Evolutionary conservation across 2,113 vertebrate genomes (phyloP), one percentile per base, ranked within the genome.

Genomic region (Fulica atra): DNA sequence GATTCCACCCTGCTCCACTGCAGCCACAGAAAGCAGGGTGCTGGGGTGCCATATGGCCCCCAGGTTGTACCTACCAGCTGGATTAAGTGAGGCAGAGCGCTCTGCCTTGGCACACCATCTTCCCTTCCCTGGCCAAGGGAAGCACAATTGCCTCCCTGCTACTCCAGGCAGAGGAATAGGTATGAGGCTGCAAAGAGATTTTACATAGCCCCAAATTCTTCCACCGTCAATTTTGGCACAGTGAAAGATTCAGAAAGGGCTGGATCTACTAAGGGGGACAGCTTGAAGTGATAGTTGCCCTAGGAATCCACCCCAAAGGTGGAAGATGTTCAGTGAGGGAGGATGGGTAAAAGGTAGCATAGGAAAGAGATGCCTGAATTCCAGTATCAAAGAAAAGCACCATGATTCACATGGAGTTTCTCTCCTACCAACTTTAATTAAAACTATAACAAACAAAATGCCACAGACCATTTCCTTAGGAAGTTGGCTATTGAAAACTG

Each of bases 161-260:
- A 8, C 24, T 35, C 44, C 3, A 0, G 6, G 12, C 29, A 3
- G 0, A 2, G 40, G 11, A 84, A 35, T 3, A 16, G 16, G 4
- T 9, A 11, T 0, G 6, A 65, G 51, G 68, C 42, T 68, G 68
- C 50, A 21, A 57, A 42, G 42, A 54, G 33, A 11, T 61, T 26
- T 23, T 26, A 16, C 2, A 26, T 0, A 53, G 18, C 50, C 21
- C 44, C 2, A 17, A 25, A 7, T 25, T 23, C 56, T 81, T 50
- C 31, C 44, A 7, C 65, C 19, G 16, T 26, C 46, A 20, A 42
- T 24, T 81, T 15, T 16, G 60, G 20, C n/a, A 38, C 60, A 44
- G 38, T 6, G 26, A 64, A 72, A 85, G 36, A 51, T 46, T 74
- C 36, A 4, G 68, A 16, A 31, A 65, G 16, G 50, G 28, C 57